phyloP scores from a whole-genome alignment of 1,140 invertebrate genomes.

The Elymnias hypermnestra region DNA sequence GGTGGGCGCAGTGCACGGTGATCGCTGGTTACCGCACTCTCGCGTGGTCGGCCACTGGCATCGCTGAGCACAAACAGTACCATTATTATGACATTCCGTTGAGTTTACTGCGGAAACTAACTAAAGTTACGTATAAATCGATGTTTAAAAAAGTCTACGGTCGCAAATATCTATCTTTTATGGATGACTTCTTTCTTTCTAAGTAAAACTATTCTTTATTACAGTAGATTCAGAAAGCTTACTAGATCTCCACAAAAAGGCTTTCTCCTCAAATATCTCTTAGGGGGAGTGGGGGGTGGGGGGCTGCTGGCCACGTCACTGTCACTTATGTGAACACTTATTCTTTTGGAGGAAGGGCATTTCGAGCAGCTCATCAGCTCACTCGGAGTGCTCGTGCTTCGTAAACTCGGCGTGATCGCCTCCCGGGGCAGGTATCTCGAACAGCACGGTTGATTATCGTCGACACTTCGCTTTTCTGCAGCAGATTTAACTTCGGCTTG shows the following conservation, averaged over 20 bases:
- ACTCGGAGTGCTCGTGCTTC: constrained; percentile 9
- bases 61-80: neutral
- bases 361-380: constrained; percentile 27
- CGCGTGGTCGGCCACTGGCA: constrained; percentile 9
- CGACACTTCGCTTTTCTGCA: constrained; percentile 5
- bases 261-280: constrained; percentile 29
- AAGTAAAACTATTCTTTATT: too few relatives aligned
- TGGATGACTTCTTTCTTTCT: too few relatives aligned
- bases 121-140: too few relatives aligned
- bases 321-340: constrained; percentile 8
- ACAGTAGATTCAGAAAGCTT: too few relatives aligned
- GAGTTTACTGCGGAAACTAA: too few relatives aligned
- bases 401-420: constrained; percentile 12
- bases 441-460: constrained; percentile 24
- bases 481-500: constrained; percentile 6
- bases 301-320: constrained; percentile 34
- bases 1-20: too few relatives aligned
- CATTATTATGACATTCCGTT: too few relatives aligned
- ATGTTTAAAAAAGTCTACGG: too few relatives aligned
- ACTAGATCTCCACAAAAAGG: constrained; percentile 19
- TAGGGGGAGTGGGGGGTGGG: constrained; percentile 32
- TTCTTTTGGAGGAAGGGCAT: constrained; percentile 4
- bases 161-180: too few relatives aligned
- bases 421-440: constrained; percentile 21
- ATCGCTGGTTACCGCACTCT: constrained; percentile 10